Evolutionary conservation across 2,113 vertebrate genomes (phyloP), one percentile per base, ranked within the genome.

Genomic region (Tringa solitaria): DNA sequence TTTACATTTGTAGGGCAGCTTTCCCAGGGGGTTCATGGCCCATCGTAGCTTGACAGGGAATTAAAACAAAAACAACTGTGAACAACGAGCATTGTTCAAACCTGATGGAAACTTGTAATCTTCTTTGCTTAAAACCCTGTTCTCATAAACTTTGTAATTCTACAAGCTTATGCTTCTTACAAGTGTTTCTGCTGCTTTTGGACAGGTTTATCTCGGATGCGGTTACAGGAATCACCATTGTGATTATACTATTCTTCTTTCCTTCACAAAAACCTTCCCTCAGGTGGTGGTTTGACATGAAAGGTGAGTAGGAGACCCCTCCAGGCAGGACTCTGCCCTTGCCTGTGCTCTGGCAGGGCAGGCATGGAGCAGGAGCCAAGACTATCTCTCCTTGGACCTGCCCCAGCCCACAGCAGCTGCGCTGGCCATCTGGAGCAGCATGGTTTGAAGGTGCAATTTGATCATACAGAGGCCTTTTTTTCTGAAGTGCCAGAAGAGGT

Each of bases 231-330:
- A 98, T 99, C 83, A 96, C 99, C 95, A 98, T 99, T 51, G 98
- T 99, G 90, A 99, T 98, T 59, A 96, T 99, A 64, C 89, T 99
- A 53, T 99, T 99, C 98, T 99, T 99, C 98, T 99, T 99, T 95
- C 99, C 99, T 2, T 99, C 99, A 2, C 98, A 99, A 97, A 99
- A 98, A 84, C 99, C 99, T 8, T 99, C 99, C 68, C 82, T 99
- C 69, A 98, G 94, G 91, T 99, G 99, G 99, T 99, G 99, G 99
- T 98, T 99, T 73, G 98, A 99, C 96, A 90, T 98, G 51, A 98
- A 98, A 98, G 99, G 99, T 99, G 96, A 94, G 96, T 74, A 67
- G 64, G 33, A 85, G 97, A 97, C 80, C 14, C 51, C 22, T 53
- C 7, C 1, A 7, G n/a, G 70, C 33, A 51, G 69, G 51, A 3